phyloP scores from a whole-genome alignment of 2,113 vertebrate species.

The Gobio gobio region DNA sequence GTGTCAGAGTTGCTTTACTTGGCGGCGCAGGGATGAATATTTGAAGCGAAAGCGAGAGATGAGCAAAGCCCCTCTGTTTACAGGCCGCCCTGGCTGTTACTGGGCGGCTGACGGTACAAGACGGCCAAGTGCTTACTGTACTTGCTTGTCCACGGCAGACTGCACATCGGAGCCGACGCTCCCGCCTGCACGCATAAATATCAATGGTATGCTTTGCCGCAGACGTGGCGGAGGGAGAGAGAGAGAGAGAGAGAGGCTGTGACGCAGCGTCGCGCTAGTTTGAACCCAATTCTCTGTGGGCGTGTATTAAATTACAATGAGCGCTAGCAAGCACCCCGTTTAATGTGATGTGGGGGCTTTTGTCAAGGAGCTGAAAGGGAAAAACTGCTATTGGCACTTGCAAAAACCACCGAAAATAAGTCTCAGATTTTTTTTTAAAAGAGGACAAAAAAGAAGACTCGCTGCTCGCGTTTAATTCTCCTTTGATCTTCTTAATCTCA shows the following conservation, averaged over 20 bases:
- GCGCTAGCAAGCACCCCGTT: slow-evolving; percentile 68
- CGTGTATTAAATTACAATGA: slow-evolving; percentile 75
- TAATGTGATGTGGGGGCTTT: slow-evolving; percentile 72
- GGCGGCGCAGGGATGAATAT: slow-evolving; percentile 75
- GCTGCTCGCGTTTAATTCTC: slow-evolving; percentile 54
- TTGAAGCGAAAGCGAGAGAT: slow-evolving; percentile 77
- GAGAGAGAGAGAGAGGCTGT: slow-evolving; percentile 39
- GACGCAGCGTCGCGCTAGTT: slow-evolving; percentile 54
- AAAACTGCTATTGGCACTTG: slow-evolving; percentile 65
- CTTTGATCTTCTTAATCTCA: slow-evolving; percentile 75
- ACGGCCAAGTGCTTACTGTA: slow-evolving; percentile 64
- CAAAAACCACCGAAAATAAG: slow-evolving; percentile 65
- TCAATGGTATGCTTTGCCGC: slow-evolving; percentile 59
- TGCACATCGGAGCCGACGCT: slow-evolving; percentile 56
- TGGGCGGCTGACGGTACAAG: not conserved
- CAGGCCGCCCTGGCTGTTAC: slow-evolving; percentile 65
- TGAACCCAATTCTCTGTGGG: slow-evolving; percentile 68
- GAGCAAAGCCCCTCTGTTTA: slow-evolving; percentile 75
- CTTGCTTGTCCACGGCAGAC: slow-evolving; percentile 58
- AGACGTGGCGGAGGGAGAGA: slow-evolving; percentile 36
- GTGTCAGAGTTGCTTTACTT: slow-evolving; percentile 78
- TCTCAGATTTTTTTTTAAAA: slow-evolving; percentile 55
- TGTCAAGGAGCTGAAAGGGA: slow-evolving; percentile 68
- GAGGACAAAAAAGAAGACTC: slow-evolving; percentile 27
- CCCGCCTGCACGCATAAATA: slow-evolving; percentile 70